phyloP scores from a whole-genome alignment of 2,888 invertebrate genomes.

The Dynastes hyllus region DNA sequence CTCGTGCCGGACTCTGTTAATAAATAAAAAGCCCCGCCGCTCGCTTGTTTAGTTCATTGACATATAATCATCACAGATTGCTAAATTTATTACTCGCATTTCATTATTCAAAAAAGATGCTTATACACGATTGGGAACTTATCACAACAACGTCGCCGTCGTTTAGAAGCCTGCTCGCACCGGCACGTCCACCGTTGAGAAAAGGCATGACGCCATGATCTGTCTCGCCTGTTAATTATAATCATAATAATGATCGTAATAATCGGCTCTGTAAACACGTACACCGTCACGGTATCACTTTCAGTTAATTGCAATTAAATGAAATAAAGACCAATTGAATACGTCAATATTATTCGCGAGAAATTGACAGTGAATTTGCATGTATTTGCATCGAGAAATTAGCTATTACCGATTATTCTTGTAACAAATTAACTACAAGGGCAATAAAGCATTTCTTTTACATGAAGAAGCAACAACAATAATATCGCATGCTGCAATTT shows the following conservation, averaged over 20 bases:
- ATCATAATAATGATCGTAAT: conserved; percentile 37
- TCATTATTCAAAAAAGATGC: conserved; percentile 53
- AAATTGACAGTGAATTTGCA: not conserved
- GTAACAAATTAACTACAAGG: too few relatives aligned
- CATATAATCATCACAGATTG: conserved; percentile 59
- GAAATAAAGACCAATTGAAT: conserved; percentile 34
- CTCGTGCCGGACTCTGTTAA: conserved; percentile 58
- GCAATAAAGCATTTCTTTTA: too few relatives aligned
- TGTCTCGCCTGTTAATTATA: conserved; percentile 38
- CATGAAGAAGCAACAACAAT: too few relatives aligned
- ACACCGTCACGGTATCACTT: conserved; percentile 31
- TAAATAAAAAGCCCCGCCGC: conserved; percentile 58
- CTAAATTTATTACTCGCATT: conserved; percentile 58
- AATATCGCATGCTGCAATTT: too few relatives aligned
- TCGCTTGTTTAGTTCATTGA: conserved; percentile 60
- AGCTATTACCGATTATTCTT: too few relatives aligned
- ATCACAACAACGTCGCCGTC: conserved; percentile 49
- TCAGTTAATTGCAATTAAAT: conserved; percentile 45
- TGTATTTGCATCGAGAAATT: too few relatives aligned
- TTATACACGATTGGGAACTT: conserved; percentile 46
- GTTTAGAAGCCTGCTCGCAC: conserved; percentile 27
- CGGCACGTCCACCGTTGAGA: not conserved
- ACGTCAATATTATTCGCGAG: not conserved
- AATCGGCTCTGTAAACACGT: conserved; percentile 34
- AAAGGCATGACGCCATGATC: conserved; percentile 1